phyloP scores from a whole-genome alignment of 2,113 vertebrate genomes.

The Hippotragus niger region DNA sequence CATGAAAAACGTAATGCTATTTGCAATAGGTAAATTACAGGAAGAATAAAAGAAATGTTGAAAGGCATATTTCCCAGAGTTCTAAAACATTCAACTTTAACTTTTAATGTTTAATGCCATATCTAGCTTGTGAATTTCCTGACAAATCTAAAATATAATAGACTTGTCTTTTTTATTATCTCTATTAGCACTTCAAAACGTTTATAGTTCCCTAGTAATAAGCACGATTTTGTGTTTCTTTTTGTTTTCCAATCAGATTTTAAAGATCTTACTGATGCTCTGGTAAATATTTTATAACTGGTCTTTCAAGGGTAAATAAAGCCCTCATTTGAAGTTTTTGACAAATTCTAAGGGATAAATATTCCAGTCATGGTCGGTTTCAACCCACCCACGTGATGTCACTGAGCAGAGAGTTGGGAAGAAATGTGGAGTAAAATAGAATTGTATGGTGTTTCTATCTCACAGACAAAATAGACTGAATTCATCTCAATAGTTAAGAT shows the following conservation, averaged over 20 bases:
- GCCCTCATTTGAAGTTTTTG: not conserved
- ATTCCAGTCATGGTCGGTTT: not conserved
- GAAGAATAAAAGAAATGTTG: not conserved
- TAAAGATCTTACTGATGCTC: not conserved
- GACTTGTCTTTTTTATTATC: not conserved
- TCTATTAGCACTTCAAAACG: not conserved
- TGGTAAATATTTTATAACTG: conserved; percentile 35
- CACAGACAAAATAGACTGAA: not conserved
- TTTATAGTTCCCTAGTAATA: not conserved
- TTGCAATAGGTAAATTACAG: not conserved
- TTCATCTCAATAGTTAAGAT: not conserved
- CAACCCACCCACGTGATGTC: not conserved
- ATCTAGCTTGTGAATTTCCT: not conserved
- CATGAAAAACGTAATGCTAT: not conserved
- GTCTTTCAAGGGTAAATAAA: not conserved
- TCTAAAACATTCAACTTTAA: not conserved
- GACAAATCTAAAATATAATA: not conserved
- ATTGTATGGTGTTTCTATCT: not conserved
- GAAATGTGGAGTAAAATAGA: not conserved
- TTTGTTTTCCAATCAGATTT: conserved; percentile 1
- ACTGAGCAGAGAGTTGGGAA: not conserved
- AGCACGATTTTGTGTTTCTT: not conserved
- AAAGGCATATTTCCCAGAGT: not conserved
- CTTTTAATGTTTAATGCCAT: not conserved
- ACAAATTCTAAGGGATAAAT: conserved; percentile 11